phyloP scores from a whole-genome alignment of 1,140 invertebrate species.

The Pemphigus obesinymphae region DNA sequence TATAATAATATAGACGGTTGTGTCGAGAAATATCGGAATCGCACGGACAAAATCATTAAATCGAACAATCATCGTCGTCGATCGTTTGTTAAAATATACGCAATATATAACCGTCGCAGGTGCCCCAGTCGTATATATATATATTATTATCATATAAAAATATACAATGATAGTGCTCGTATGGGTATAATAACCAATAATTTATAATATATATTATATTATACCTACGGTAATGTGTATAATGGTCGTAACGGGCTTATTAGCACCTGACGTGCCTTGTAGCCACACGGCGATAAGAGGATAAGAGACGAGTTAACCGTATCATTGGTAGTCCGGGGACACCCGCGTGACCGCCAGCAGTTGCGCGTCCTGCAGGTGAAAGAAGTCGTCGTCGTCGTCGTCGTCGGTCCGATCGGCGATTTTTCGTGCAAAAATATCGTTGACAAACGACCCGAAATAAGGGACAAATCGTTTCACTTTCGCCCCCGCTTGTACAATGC shows the following conservation, averaged over 20 bases:
- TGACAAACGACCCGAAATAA: slow-evolving; percentile 9
- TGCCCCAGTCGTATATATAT: background rate
- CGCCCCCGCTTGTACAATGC: background rate
- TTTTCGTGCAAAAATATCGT: background rate
- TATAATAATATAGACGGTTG: too few relatives aligned
- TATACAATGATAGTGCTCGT: too few relatives aligned
- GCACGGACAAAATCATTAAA: too few relatives aligned
- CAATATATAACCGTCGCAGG: background rate
- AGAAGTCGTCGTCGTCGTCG: background rate
- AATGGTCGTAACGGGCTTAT: background rate
- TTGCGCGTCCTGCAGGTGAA: background rate
- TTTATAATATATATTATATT: background rate
- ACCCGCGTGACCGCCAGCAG: too few relatives aligned
- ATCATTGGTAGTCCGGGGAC: background rate
- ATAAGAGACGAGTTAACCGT: background rate
- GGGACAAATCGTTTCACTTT: slow-evolving; percentile 37
- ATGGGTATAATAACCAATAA: too few relatives aligned
- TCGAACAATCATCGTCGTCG: too few relatives aligned
- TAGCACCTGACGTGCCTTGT: slow-evolving; percentile 6
- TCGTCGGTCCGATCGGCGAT: background rate
- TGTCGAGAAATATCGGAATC: too few relatives aligned
- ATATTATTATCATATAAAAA: too few relatives aligned
- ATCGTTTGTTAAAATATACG: too few relatives aligned
- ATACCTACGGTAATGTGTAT: background rate
- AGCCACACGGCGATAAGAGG: too few relatives aligned